Base-by-base conservation (phyloP, 2,797 vertebrate genomes). In the Trachurus trachurus region DNA sequence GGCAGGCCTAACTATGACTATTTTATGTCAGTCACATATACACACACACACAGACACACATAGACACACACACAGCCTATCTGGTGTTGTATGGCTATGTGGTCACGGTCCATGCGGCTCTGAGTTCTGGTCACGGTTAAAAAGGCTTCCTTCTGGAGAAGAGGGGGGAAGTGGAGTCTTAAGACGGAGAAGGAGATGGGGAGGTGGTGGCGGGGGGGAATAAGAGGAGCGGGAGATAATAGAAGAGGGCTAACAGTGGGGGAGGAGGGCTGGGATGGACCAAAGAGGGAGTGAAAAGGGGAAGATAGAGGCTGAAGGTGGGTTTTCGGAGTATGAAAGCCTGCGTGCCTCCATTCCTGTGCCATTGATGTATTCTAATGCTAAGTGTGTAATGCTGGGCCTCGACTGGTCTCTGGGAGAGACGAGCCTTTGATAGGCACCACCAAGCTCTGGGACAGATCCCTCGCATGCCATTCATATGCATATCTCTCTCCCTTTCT, bases 291-390 rank as follows among this genome's bases (percentile, higher is more conserved):
- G 84, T 87, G 85, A 89, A 88, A 83, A 66, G 88, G 85, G 78
- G 78, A 84, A 88, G 90, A 87, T 84, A 74, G 86, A 90, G 90
- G 87, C 80, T 82, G 89, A 90, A 92, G 90, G 91, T 93, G 85
- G 90, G 83, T 90, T 93, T 72, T 82, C 22, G 45, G 79, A 79
- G 70, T 88, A 79, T 93, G 87, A 93, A 94, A 91, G 91, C 83
- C 88, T 74, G 86, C 80, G 62, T 87, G 87, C 84, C 88, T 91
- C 88, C 90, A 77, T 90, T 82, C 82, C 80, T 78, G 70, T 19
- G 66, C 87, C 77, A 93, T 93, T 93, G 92, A 93, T 94, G 92
- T 90, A 94, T 94, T 94, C 88, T 93, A 84, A 94, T 94, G 93
- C 91, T 92, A 93, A 94, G 89, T 92, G 85, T 92, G 88, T 86